These are phyloP conservation scores for Rhabdornis inornatus DNA, from an alignment of 2,113 vertebrate genomes.

Conservation along the genomic window DNA sequence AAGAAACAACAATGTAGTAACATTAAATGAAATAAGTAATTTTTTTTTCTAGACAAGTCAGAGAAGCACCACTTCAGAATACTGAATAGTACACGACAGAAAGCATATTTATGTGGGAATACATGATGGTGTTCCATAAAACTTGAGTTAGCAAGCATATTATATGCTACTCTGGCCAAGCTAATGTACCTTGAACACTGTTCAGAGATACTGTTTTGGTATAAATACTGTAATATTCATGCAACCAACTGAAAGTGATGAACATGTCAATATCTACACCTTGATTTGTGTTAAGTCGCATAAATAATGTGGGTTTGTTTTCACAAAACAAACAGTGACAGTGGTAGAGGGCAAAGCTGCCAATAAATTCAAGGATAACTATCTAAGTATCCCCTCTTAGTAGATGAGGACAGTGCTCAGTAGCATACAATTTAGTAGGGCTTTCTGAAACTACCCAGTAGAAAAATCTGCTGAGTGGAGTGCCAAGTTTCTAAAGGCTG, in stretches of 20 bases:
- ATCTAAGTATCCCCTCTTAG: not conserved
- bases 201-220: not conserved
- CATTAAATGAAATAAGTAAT: not conserved
- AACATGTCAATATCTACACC: not conserved
- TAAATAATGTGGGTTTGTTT: not conserved
- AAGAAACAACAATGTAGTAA: not conserved
- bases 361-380: not conserved
- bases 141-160: not conserved
- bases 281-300: not conserved
- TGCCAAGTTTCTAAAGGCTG: not conserved
- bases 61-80: not conserved
- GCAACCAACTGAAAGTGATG: not conserved
- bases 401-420: not conserved
- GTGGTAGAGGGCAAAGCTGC: not conserved
- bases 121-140: not conserved
- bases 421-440: not conserved
- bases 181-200: not conserved
- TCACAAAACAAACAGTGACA: not conserved
- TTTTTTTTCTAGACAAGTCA: not conserved
- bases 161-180: not conserved
- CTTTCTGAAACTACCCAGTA: not conserved
- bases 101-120: not conserved
- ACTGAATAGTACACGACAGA: not conserved
- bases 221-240: not conserved
- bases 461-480: not conserved